phyloP scores from a whole-genome alignment of 64 coral and sea anemone species.

The Pachyseris speciosa region DNA sequence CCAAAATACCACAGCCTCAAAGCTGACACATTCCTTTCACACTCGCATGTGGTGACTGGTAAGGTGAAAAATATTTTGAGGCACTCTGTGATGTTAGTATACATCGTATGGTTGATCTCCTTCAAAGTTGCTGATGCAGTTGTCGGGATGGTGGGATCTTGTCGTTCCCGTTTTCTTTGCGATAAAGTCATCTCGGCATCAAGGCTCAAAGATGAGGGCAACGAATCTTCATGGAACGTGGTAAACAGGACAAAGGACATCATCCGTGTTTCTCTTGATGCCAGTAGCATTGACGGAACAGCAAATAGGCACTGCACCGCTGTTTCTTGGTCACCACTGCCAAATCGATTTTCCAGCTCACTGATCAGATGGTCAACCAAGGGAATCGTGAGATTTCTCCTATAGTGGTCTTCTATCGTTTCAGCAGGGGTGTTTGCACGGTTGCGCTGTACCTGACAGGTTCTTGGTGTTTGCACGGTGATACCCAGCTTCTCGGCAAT shows the following conservation, averaged over 20 bases:
- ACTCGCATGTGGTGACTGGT: slow-evolving; percentile 86
- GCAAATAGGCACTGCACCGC: slow-evolving; percentile 89
- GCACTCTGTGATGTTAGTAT: slow-evolving; percentile 88
- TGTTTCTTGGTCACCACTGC: slow-evolving; percentile 90
- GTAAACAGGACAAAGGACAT: slow-evolving; percentile 85
- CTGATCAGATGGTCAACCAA: slow-evolving; percentile 89
- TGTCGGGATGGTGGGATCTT: slow-evolving; percentile 87
- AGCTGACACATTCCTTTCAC: slow-evolving; percentile 91
- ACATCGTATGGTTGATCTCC: slow-evolving; percentile 85
- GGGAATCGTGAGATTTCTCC: slow-evolving; percentile 79
- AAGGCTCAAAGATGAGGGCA: slow-evolving; percentile 89
- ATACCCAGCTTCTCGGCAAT: slow-evolving; percentile 83
- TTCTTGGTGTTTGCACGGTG: slow-evolving; percentile 67
- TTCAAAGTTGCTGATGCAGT: slow-evolving; percentile 84
- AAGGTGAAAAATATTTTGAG: slow-evolving; percentile 82
- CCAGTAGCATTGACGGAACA: slow-evolving; percentile 91
- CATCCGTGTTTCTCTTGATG: slow-evolving; percentile 88
- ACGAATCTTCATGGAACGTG: slow-evolving; percentile 93
- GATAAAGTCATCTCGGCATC: slow-evolving; percentile 92
- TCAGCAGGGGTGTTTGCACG: slow-evolving; percentile 47
- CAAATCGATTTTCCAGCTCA: slow-evolving; percentile 85
- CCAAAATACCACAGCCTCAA: no score
- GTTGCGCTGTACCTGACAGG: slow-evolving; percentile 58
- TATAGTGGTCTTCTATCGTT: slow-evolving; percentile 43
- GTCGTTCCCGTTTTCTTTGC: slow-evolving; percentile 89